Conservation (phyloP, 1,140 invertebrate species). For the Camponotus vicinus region DNA sequence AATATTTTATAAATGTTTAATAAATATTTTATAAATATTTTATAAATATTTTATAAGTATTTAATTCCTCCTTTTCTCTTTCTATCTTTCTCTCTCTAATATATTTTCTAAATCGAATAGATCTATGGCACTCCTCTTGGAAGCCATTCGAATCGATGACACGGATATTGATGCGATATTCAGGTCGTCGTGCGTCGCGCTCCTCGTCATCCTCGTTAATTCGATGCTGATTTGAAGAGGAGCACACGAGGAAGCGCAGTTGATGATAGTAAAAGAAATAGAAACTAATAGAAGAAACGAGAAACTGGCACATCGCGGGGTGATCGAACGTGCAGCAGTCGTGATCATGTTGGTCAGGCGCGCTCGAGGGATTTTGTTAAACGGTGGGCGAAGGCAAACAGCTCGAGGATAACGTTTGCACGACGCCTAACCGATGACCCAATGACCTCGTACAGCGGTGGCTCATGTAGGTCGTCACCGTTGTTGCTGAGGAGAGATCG, state of each 20-base stretch:
- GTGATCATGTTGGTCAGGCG: conserved; percentile 7
- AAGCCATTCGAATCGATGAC: neutral
- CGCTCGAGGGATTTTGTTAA: conserved; percentile 56
- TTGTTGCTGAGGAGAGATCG: conserved; percentile 78
- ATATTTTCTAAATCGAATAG: neutral
- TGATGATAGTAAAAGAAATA: conserved; percentile 19
- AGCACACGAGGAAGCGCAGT: neutral
- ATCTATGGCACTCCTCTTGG: neutral
- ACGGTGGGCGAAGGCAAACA: conserved; percentile 56
- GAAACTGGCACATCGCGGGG: conserved; percentile 54
- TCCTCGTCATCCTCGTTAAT: neutral
- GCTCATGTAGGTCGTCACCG: conserved; percentile 79
- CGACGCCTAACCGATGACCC: conserved; percentile 74
- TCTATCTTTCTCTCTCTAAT: neutral
- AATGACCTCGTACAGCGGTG: conserved; percentile 76
- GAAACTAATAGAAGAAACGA: neutral
- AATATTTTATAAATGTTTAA: too few species aligned
- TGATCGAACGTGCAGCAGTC: conserved; percentile 42
- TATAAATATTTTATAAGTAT: neutral
- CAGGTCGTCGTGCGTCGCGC: neutral
- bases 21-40: too few species aligned
- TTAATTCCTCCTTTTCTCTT: too few species aligned
- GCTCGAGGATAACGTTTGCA: conserved; percentile 52
- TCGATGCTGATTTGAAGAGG: conserved; percentile 3
- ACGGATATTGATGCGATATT: neutral